Percentiles rank a stretch among this genome's conserved stretches.
These are phyloP conservation scores for Drosophila truncata DNA, from an alignment of 1,140 invertebrate species.

Conservation along the genomic window DNA sequence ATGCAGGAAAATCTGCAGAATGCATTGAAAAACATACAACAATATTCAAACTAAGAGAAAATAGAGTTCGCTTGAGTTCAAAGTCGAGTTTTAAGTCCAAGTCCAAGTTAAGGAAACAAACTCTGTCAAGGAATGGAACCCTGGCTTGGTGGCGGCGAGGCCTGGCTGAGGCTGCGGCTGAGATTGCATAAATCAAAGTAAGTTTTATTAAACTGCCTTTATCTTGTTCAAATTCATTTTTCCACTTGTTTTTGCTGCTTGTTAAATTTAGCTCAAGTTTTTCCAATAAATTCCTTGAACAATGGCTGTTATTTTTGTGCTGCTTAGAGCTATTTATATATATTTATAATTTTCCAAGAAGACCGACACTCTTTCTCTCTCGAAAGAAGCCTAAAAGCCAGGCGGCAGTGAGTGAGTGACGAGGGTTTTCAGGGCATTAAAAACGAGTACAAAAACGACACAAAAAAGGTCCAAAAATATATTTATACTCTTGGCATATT, in stretches of 20 bases:
- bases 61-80: background rate
- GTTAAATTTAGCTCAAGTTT: conserved; percentile 38
- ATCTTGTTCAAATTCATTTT: conserved; percentile 54
- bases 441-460: too few relatives aligned
- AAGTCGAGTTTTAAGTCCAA: conserved; percentile 27
- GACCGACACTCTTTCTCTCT: conserved; percentile 15
- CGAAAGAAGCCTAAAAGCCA: conserved; percentile 3
- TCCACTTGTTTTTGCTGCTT: background rate
- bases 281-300: conserved; percentile 47
- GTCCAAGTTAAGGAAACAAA: conserved; percentile 65
- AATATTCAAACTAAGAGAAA: conserved; percentile 59
- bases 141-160: conserved; percentile 47
- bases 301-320: conserved; percentile 29
- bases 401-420: conserved; percentile 10
- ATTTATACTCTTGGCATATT: background rate
- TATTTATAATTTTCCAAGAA: conserved; percentile 30
- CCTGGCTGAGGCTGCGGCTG: conserved; percentile 65
- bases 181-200: conserved; percentile 78
- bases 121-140: conserved; percentile 60
- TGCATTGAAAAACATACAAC: conserved; percentile 49
- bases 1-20: conserved; percentile 67
- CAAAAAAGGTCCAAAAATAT: conserved; percentile 5
- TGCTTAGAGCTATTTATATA: conserved; percentile 19
- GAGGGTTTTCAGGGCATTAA: too few relatives aligned
- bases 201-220: conserved; percentile 50